A percentile compares a stretch with the other conserved stretches of the same genome.
Evolutionary conservation across 2,797 vertebrate species (phyloP).

Genomic region (Microctenopoma lineatum): DNA sequence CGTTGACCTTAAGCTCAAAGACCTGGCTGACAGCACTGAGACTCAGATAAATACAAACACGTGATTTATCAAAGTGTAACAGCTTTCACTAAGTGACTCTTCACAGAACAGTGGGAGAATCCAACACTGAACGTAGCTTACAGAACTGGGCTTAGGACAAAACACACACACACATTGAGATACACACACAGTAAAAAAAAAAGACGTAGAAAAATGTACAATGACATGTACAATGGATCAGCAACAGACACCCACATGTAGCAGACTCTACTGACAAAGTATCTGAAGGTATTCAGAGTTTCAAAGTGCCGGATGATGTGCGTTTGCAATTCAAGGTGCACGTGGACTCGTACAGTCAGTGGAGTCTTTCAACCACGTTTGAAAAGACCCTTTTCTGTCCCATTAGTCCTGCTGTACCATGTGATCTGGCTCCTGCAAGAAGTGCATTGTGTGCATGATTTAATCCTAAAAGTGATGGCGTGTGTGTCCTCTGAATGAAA

Average conservation of each 20-base stretch:
- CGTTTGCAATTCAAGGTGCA: conserved; percentile 65
- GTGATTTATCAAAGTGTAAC: background rate
- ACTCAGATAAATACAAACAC: conserved; percentile 39
- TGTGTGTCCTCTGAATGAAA: background rate
- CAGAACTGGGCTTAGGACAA: conserved; percentile 26
- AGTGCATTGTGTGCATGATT: background rate
- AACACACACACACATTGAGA: conserved; percentile 5
- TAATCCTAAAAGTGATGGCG: background rate
- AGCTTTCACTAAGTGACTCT: conserved; percentile 47
- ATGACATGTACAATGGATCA: conserved; percentile 27
- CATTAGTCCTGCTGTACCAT: conserved; percentile 14
- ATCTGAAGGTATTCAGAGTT: conserved; percentile 27
- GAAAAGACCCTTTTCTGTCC: background rate
- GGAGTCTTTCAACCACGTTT: conserved; percentile 3
- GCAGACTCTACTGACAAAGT: background rate
- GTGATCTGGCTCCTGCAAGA: background rate
- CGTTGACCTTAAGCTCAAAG: conserved; percentile 32
- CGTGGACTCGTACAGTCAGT: conserved; percentile 10
- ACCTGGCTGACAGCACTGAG: conserved; percentile 17
- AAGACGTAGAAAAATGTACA: conserved; percentile 34
- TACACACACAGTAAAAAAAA: conserved; percentile 14
- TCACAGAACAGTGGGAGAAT: conserved; percentile 67
- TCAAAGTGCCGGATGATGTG: conserved; percentile 72
- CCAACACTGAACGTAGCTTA: conserved; percentile 48
- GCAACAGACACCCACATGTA: conserved; percentile 27